Conservation (phyloP, 2,113 vertebrate genomes). For the Scomber scombrus region DNA sequence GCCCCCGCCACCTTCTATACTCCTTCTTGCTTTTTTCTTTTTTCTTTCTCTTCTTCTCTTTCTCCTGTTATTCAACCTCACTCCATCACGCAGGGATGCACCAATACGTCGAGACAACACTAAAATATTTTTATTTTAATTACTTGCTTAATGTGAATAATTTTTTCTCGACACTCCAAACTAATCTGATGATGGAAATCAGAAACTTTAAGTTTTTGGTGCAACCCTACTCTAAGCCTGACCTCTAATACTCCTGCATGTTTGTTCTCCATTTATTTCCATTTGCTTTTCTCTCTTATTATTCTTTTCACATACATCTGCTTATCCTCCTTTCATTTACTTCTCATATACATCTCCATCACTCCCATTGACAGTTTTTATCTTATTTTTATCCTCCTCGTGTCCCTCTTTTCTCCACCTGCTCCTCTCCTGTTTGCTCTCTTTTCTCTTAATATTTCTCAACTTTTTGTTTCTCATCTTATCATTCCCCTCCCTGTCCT, state of each 20-base stretch:
- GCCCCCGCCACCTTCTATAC: constrained; percentile 7
- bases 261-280: not conserved
- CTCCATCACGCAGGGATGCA: not conserved
- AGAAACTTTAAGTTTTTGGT: constrained; percentile 12
- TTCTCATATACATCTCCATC: not conserved
- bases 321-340: not conserved
- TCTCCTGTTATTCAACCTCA: not conserved
- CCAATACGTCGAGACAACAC: not conserved
- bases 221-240: not conserved
- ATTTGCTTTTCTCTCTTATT: not conserved
- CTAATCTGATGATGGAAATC: constrained; percentile 2
- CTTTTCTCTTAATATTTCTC: not conserved
- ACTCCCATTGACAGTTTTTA: not conserved
- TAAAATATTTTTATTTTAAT: no score
- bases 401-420: not conserved
- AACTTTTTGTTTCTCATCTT: not conserved
- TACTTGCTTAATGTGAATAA: no score
- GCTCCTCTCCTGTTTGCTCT: not conserved
- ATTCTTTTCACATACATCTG: not conserved
- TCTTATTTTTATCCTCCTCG: not conserved
- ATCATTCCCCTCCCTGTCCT: not conserved
- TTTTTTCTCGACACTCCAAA: no score
- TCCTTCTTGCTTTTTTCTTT: not conserved
- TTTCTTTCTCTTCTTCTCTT: not conserved
- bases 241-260: not conserved